A percentile compares a stretch with the other conserved stretches of the same genome.
Conservation (phyloP, 2,113 vertebrate genomes). For the Tauraco erythrolophus region DNA sequence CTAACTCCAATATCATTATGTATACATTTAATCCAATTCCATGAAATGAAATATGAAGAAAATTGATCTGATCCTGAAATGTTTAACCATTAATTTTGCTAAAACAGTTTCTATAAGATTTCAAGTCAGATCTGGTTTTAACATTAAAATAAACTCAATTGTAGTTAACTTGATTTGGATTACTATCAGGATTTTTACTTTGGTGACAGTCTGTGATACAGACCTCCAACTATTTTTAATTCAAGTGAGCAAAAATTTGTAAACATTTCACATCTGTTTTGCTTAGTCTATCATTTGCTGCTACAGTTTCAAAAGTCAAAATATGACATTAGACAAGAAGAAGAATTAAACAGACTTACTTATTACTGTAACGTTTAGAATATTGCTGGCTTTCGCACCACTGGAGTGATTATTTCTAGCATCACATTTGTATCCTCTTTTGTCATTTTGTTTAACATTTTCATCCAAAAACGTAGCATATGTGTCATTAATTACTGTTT, state of each 20-base stretch:
- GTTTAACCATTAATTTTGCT: neutral
- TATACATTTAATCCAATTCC: neutral
- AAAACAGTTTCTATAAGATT: neutral
- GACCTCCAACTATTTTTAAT: neutral
- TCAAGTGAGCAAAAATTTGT: neutral
- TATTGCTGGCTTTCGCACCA: slow-evolving; percentile 27
- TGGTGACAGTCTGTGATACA: neutral
- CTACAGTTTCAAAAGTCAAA: neutral
- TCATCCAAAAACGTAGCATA: slow-evolving; percentile 42
- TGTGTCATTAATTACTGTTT: neutral
- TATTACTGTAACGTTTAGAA: slow-evolving; percentile 71
- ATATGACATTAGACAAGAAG: neutral
- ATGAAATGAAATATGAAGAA: neutral
- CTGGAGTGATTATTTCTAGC: slow-evolving; percentile 63
- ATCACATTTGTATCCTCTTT: slow-evolving; percentile 49
- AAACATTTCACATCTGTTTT: neutral
- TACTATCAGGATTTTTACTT: neutral
- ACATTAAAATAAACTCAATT: neutral
- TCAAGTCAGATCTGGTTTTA: neutral
- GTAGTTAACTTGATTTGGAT: neutral
- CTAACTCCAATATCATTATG: neutral
- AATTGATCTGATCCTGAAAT: neutral
- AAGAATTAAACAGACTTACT: slow-evolving; percentile 43
- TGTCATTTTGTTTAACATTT: neutral
- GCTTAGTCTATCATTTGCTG: neutral